These are phyloP conservation scores for Mus spicilegus DNA, from an alignment of 2,113 vertebrate genomes.

Conservation along the genomic window DNA sequence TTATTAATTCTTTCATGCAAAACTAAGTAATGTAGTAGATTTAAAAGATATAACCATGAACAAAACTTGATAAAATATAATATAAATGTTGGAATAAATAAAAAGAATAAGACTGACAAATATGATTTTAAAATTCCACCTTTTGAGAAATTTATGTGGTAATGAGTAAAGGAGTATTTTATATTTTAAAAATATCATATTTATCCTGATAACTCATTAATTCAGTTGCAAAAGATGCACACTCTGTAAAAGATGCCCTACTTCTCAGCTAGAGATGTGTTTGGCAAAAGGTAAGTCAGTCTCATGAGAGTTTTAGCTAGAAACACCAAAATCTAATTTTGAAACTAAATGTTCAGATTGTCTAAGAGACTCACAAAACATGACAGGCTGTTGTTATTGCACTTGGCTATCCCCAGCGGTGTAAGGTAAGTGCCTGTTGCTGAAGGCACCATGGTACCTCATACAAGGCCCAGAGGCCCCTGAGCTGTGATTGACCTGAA, in stretches of 20 bases:
- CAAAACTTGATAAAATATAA: slow-evolving; percentile 53
- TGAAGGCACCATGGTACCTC: not conserved
- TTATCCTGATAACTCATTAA: not conserved
- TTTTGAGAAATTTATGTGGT: slow-evolving; percentile 1
- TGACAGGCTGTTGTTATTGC: not conserved
- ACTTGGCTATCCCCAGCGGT: not conserved
- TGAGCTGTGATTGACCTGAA: not conserved
- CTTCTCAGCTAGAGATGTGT: not conserved
- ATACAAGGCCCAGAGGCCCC: not conserved
- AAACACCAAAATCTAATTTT: slow-evolving; percentile 24
- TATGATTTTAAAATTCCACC: not conserved
- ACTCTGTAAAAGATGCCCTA: not conserved
- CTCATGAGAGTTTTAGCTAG: not conserved
- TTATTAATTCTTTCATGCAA: slow-evolving; percentile 34
- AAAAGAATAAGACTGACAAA: not conserved
- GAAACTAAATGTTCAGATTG: slow-evolving; percentile 1
- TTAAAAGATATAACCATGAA: slow-evolving; percentile 24
- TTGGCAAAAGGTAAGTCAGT: slow-evolving; percentile 22
- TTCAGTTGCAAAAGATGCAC: slow-evolving; percentile 2
- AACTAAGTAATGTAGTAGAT: slow-evolving; percentile 23
- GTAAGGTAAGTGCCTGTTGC: not conserved
- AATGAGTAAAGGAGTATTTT: slow-evolving; percentile 27
- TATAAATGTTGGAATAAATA: slow-evolving; percentile 1
- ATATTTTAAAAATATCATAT: not conserved
- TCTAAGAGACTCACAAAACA: not conserved